A percentile compares a stretch with the other conserved stretches of the same genome.
Conservation (phyloP, 2,888 invertebrate genomes). For the Hermaeophaga mercurialis region DNA sequence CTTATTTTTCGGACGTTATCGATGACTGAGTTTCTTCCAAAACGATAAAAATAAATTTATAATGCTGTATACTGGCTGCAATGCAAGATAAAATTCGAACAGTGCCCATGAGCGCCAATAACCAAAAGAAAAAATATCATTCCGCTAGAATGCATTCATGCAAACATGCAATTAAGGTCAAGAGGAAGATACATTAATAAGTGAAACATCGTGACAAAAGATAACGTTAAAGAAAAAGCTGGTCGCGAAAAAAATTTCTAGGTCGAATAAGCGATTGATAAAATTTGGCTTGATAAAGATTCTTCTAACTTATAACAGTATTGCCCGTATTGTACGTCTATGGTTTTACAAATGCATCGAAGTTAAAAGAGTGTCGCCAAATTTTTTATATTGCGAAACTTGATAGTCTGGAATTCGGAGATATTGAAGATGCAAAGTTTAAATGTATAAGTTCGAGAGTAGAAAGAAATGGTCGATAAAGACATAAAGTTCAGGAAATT, state of each 20-base stretch:
- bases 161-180: too few species aligned
- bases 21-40: not conserved
- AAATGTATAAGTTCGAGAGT: not conserved
- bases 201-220: too few species aligned
- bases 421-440: not conserved
- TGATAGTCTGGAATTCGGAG: not conserved
- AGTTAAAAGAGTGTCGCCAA: conserved; percentile 1
- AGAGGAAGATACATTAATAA: too few species aligned
- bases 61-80: not conserved
- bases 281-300: too few species aligned
- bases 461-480: conserved; percentile 4
- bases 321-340: not conserved
- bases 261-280: too few species aligned
- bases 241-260: too few species aligned
- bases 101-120: too few species aligned
- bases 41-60: conserved; percentile 12
- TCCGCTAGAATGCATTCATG: too few species aligned
- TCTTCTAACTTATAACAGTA: too few species aligned
- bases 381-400: not conserved
- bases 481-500: conserved; percentile 6
- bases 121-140: not conserved
- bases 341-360: not conserved
- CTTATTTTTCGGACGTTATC: not conserved
- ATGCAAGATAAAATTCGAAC: conserved; percentile 3
- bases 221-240: too few species aligned